Evolutionary conservation across 2,888 invertebrate species (phyloP), one percentile per base, ranked within the genome.

Genomic region (Tachina grossa): DNA sequence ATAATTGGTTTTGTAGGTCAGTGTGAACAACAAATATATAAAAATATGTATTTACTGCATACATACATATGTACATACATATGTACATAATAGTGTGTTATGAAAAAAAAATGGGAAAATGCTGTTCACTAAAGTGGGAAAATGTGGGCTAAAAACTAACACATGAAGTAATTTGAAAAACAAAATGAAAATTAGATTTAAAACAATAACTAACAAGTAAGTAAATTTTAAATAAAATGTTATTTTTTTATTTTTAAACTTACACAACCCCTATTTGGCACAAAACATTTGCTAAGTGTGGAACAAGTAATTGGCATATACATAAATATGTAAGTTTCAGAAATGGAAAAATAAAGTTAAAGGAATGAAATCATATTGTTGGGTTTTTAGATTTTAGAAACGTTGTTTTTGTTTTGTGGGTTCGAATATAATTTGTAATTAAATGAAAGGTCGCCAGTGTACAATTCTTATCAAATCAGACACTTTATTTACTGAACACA

Each of bases 1-100:
- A 66, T 83, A 83, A 83, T 78, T 83, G 72, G 59, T 66, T 83
- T 83, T 83, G 77, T 77, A 83, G 83, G 83, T 83, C 83, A 83
- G 72, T 83, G 83, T 66, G 47, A 72, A 53, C 66, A 74, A 66
- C 49, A 80, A 51, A 49, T 39, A 39, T 16, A 66, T 16, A 8
- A 51, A 66, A 66, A 49, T 31, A 53, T 19, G 1, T 19, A 53
- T 53, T 53, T 53, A 16, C 53, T 53, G 8, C 53, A 53, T 16
- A 66, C 10, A 39, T 16, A 66, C 10, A n/a, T n/a, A n/a, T n/a
- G n/a, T n/a, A n/a, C n/a, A n/a, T n/a, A n/a, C n/a, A n/a, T n/a
- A n/a, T n/a, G n/a, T n/a, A n/a, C n/a, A 11, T 51, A 31, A 49
- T 49, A 11, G 4, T 22, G 31, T 41, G 43, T 22, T 16, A 61